Evolutionary conservation across 2,888 invertebrate genomes (phyloP).

Genomic region (Unio delphinus): DNA sequence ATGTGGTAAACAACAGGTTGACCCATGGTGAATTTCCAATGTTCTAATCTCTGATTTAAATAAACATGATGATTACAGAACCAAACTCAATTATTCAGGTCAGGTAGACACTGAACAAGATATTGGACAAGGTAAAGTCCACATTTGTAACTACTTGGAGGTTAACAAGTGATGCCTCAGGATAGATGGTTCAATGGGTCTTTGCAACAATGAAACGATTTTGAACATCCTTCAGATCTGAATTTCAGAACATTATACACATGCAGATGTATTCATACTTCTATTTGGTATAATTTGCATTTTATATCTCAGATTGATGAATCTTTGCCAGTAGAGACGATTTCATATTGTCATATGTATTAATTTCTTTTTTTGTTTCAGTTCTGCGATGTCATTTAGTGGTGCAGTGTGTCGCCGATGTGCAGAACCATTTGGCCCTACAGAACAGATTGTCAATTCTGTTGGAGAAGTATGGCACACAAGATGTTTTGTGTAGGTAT

Average conservation of each 20-base stretch:
- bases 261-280: slow-evolving; percentile 2
- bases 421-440: slow-evolving; percentile 94
- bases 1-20: no score
- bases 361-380: slow-evolving; percentile 33
- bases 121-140: no score
- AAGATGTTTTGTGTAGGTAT: slow-evolving; percentile 94
- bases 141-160: no score
- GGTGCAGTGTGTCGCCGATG: slow-evolving; percentile 96
- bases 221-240: no score
- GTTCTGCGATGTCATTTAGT: slow-evolving; percentile 78
- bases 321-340: not conserved
- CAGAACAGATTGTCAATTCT: slow-evolving; percentile 99
- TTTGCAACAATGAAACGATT: no score
- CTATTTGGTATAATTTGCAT: not conserved
- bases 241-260: not conserved
- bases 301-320: not conserved
- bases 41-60: no score
- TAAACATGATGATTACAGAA: no score
- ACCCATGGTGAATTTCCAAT: no score
- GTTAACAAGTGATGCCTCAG: no score
- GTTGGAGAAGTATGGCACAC: slow-evolving; percentile 99
- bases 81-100: no score
- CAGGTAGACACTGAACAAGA: no score
- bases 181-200: no score
- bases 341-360: not conserved